Percentiles rank a stretch among this genome's conserved stretches.
Conservation (phyloP, 1,140 invertebrate species). For the Temnothorax longispinosus region DNA sequence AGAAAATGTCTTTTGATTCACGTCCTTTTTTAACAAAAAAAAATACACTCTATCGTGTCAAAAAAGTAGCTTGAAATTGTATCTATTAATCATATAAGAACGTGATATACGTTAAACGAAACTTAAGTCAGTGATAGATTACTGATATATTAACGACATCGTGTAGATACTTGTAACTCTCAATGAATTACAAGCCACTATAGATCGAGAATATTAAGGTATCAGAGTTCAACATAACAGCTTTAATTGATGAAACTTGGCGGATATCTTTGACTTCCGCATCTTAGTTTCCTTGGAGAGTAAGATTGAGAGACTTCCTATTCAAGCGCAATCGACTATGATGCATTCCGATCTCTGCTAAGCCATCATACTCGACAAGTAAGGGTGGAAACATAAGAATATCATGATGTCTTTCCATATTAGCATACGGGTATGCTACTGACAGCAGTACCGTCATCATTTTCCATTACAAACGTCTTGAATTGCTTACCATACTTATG, state of each 20-base stretch:
- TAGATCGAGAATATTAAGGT: slow-evolving; percentile 16
- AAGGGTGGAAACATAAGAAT: neutral
- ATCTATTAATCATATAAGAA: neutral
- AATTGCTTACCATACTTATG: no score
- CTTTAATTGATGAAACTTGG: slow-evolving; percentile 46
- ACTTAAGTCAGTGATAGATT: neutral
- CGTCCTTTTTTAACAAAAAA: neutral
- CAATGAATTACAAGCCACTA: neutral
- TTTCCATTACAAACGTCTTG: neutral
- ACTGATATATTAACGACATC: neutral
- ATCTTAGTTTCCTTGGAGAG: neutral
- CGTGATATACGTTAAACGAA: neutral
- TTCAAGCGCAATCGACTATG: slow-evolving; percentile 37
- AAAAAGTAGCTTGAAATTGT: neutral
- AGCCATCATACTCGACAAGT: neutral
- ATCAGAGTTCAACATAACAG: neutral
- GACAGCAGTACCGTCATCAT: neutral
- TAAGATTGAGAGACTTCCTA: slow-evolving; percentile 16
- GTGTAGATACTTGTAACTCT: neutral
- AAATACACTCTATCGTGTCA: neutral
- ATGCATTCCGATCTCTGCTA: slow-evolving; percentile 6
- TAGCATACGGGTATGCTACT: neutral
- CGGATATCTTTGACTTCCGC: slow-evolving; percentile 33
- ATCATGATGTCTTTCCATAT: neutral
- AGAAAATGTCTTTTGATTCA: neutral